Base-by-base conservation (phyloP, 2,113 vertebrate genomes). In the Paramormyrops kingsleyae region DNA sequence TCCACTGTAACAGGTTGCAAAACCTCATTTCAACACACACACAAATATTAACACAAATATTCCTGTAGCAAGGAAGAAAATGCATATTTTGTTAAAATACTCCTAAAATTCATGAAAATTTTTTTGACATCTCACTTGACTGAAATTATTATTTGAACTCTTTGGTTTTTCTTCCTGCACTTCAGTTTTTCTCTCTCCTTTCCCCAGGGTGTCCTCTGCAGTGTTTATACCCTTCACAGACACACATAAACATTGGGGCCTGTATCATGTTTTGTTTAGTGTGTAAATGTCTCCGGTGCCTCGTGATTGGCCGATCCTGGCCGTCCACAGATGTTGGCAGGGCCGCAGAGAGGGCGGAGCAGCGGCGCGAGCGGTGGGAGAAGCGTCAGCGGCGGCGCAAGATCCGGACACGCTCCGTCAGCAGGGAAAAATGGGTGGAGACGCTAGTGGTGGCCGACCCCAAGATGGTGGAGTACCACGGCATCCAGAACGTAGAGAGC, bases 381-480 rank as follows among this genome's bases (percentile, higher is more conserved):
- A 94, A 74, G 12, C 94, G 93, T 88, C 95, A 19, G 49, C 90
- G 92, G n/a, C 93, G 85, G 5, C 94, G 95, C 1, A 95, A 95
- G 17, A 94, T 97, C 3, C 93, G 77, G 42, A 96, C 93, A 39
- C 97, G 98, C 62, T 99, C 98, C 0, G 91, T 99, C 93, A 99
- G 98, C 96, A 96, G 93, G 88, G 98, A 99, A 94, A 99, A 97
- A 93, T 99, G 98, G 98, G 98, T 99, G 93, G 99, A 99, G 91
- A 98, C 97, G 0, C 94, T 99, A 94, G 98, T 99, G 93, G 99
- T 99, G 89, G 98, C 98, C 0, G 99, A 99, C 87, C 77, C 96
- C 53, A 99, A 99, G 92, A 99, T 99, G 99, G 95, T 99, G 87
- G 97, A 98, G 88, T 96, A 98, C 90, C 98, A 99, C 0, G 97